A percentile compares a stretch with the other conserved stretches of the same genome.
These are phyloP conservation scores for Eublepharis macularius DNA, from an alignment of 2,113 vertebrate genomes.

Conservation along the genomic window DNA sequence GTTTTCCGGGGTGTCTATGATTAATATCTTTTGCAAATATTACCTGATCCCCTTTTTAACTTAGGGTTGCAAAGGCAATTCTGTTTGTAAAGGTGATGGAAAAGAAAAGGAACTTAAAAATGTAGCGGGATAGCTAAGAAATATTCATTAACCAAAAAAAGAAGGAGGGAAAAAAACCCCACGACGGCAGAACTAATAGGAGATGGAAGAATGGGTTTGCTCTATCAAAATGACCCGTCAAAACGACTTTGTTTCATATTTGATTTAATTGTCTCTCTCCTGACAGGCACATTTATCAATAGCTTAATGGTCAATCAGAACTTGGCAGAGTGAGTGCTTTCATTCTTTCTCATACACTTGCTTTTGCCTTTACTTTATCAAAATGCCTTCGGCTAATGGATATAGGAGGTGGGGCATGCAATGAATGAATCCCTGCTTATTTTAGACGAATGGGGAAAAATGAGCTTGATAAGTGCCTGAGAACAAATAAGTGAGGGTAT, in stretches of 20 bases:
- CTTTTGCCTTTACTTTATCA: conserved; percentile 92
- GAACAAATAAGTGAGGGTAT: conserved; percentile 77
- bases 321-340: conserved; percentile 94
- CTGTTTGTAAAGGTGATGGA: conserved; percentile 55
- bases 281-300: conserved; percentile 99
- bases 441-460: conserved; percentile 80
- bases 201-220: conserved; percentile 92
- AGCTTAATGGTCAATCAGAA: conserved; percentile 99
- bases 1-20: conserved; percentile 44
- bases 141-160: conserved; percentile 79
- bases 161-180: conserved; percentile 11
- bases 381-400: conserved; percentile 98
- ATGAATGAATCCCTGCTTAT: conserved; percentile 86
- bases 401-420: conserved; percentile 70
- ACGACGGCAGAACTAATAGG: conserved; percentile 88
- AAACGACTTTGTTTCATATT: conserved; percentile 99
- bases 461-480: conserved; percentile 79
- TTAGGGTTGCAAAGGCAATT: background rate
- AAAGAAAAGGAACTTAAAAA: conserved; percentile 61
- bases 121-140: conserved; percentile 77
- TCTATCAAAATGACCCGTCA: conserved; percentile 97
- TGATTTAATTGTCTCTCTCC: conserved; percentile 99
- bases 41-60: background rate
- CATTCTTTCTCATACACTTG: conserved; percentile 94
- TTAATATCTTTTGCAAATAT: background rate